Conservation (phyloP, 1,140 invertebrate genomes). For the Bombus soroeensis region DNA sequence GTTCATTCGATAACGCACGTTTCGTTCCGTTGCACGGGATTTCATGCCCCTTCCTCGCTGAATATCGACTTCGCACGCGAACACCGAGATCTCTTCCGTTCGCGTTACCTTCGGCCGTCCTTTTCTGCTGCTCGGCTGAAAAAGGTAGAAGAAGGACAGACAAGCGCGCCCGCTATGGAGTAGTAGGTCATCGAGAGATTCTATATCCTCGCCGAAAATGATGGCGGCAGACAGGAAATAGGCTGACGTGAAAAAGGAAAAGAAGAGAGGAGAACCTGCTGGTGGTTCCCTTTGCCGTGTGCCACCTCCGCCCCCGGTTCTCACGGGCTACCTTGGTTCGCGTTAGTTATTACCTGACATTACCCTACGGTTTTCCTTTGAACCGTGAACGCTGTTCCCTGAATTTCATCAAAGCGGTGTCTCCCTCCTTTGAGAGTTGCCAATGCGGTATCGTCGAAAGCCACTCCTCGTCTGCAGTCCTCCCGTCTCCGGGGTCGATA, state of each 20-base stretch:
- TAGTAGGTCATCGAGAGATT: slow-evolving; percentile 33
- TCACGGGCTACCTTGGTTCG: slow-evolving; percentile 35
- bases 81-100: slow-evolving; percentile 1
- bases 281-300: slow-evolving; percentile 31
- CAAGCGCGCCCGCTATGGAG: neutral
- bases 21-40: slow-evolving; percentile 21
- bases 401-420: slow-evolving; percentile 40
- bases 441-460: slow-evolving; percentile 20
- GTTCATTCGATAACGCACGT: slow-evolving; percentile 11
- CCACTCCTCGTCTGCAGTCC: neutral
- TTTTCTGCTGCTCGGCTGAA: neutral
- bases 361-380: slow-evolving; percentile 34
- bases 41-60: neutral
- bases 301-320: slow-evolving; percentile 17
- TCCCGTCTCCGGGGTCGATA: neutral
- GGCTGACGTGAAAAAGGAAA: slow-evolving; percentile 28
- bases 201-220: slow-evolving; percentile 4
- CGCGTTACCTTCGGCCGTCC: neutral
- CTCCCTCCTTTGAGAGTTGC: slow-evolving; percentile 8
- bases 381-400: slow-evolving; percentile 28
- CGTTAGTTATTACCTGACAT: slow-evolving; percentile 42
- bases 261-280: neutral
- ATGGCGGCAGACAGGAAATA: slow-evolving; percentile 52
- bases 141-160: neutral
- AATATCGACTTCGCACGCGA: slow-evolving; percentile 12